A percentile compares a stretch with the other conserved stretches of the same genome.
phyloP scores from a whole-genome alignment of 2,888 invertebrate genomes.

The Melitaea athalia region DNA sequence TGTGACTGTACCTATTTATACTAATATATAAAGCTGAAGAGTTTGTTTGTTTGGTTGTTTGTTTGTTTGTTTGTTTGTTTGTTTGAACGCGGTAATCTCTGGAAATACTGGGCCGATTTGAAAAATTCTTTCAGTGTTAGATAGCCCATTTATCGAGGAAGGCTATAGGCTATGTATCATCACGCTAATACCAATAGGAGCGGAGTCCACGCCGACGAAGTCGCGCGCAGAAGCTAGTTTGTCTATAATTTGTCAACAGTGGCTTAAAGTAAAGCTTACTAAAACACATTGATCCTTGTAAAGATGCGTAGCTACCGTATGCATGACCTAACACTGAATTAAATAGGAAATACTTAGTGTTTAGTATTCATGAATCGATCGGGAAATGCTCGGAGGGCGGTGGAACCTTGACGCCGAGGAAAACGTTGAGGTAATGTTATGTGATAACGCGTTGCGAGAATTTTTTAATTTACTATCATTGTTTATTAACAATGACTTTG shows the following conservation, averaged over 20 bases:
- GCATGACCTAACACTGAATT: slow-evolving; percentile 10
- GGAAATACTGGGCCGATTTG: no score
- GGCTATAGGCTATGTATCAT: no score
- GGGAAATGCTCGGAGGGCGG: slow-evolving; percentile 37
- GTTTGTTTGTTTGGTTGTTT: no score
- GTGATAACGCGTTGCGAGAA: not conserved
- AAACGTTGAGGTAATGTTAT: slow-evolving; percentile 20
- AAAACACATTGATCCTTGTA: slow-evolving; percentile 3
- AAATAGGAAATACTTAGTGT: slow-evolving; percentile 35
- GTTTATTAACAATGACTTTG: not conserved
- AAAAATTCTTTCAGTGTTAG: no score
- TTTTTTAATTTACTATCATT: not conserved
- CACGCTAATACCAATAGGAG: no score
- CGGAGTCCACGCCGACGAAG: no score
- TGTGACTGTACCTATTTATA: no score
- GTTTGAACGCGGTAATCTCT: no score
- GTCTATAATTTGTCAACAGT: not conserved
- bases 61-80: no score
- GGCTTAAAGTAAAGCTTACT: not conserved
- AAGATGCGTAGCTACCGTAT: not conserved
- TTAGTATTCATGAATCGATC: slow-evolving; percentile 38
- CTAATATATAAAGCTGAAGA: no score
- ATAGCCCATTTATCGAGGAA: no score
- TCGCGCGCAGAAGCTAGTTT: no score
- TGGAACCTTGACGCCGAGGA: slow-evolving; percentile 36